Evolutionary conservation across 2,797 vertebrate species (phyloP).

Genomic region (Anniella stebbinsi): DNA sequence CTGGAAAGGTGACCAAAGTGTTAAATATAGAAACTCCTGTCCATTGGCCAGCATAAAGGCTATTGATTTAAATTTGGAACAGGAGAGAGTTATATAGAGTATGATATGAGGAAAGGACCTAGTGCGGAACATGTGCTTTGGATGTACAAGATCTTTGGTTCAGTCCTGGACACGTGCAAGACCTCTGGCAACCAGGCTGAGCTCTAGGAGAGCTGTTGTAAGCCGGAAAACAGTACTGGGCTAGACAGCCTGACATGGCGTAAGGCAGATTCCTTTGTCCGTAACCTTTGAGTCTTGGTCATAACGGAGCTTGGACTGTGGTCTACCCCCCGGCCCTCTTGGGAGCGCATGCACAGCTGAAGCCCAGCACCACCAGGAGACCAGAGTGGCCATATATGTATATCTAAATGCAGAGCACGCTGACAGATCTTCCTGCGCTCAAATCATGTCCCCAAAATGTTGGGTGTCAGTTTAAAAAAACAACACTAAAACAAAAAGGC

Average conservation of each 20-base stretch:
- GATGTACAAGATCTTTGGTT: background rate
- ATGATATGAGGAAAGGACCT: background rate
- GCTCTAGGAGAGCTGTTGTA: background rate
- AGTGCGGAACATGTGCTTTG: background rate
- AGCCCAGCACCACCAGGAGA: background rate
- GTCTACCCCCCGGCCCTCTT: accelerated
- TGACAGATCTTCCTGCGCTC: too few relatives aligned
- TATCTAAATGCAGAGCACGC: too few relatives aligned
- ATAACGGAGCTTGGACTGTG: background rate
- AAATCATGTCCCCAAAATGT: too few relatives aligned
- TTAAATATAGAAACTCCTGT: background rate
- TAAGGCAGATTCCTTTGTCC: too few relatives aligned
- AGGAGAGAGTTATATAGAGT: background rate
- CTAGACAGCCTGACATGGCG: background rate
- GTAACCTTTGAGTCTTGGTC: background rate
- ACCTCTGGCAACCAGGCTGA: background rate
- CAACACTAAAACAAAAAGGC: too few relatives aligned
- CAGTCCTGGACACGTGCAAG: background rate
- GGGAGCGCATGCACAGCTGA: accelerated
- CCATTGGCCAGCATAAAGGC: background rate
- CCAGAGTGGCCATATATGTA: too few relatives aligned
- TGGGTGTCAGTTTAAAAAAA: too few relatives aligned
- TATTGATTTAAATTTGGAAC: background rate
- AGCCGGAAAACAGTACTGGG: background rate
- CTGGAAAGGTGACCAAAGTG: background rate